Conservation (phyloP, 2,888 invertebrate genomes). For the Ischnus inquisitorius region DNA sequence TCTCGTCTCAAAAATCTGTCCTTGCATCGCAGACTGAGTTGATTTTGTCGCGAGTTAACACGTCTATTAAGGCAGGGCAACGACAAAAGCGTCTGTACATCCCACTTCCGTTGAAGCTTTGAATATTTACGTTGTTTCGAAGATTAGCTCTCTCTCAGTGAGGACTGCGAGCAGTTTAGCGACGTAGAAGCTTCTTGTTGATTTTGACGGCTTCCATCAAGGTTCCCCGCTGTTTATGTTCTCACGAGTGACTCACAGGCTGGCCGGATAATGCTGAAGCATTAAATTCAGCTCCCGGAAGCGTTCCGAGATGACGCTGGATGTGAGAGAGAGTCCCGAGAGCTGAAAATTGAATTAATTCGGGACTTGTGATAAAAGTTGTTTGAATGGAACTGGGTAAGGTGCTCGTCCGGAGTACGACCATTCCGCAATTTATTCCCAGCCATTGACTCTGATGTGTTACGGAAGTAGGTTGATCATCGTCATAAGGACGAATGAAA, state of each 20-base stretch:
- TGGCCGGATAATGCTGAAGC: constrained; percentile 8
- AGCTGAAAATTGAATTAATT: constrained; percentile 42
- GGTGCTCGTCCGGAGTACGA: not conserved
- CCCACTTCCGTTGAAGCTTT: constrained; percentile 10
- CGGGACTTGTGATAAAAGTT: constrained; percentile 10
- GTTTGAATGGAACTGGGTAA: not conserved
- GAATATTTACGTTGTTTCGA: constrained; percentile 64
- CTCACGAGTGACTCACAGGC: constrained; percentile 29
- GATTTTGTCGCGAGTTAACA: constrained; percentile 54
- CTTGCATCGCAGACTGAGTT: constrained; percentile 41
- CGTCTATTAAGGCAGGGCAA: constrained; percentile 57
- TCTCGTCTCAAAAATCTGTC: not conserved
- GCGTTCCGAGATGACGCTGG: not conserved
- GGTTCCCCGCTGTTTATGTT: constrained; percentile 48
- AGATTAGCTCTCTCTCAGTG: constrained; percentile 50
- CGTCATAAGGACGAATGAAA: constrained; percentile 33
- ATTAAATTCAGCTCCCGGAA: constrained; percentile 51
- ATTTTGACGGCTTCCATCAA: constrained; percentile 63
- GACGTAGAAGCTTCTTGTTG: constrained; percentile 51
- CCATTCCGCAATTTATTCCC: constrained; percentile 3
- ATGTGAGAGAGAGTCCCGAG: not conserved
- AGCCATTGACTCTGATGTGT: constrained; percentile 19
- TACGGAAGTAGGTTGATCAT: constrained; percentile 33
- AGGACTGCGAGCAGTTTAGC: constrained; percentile 33
- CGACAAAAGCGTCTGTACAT: constrained; percentile 23